Evolutionary conservation across 2,113 vertebrate genomes (phyloP).

Genomic region (Miniopterus natalensis): DNA sequence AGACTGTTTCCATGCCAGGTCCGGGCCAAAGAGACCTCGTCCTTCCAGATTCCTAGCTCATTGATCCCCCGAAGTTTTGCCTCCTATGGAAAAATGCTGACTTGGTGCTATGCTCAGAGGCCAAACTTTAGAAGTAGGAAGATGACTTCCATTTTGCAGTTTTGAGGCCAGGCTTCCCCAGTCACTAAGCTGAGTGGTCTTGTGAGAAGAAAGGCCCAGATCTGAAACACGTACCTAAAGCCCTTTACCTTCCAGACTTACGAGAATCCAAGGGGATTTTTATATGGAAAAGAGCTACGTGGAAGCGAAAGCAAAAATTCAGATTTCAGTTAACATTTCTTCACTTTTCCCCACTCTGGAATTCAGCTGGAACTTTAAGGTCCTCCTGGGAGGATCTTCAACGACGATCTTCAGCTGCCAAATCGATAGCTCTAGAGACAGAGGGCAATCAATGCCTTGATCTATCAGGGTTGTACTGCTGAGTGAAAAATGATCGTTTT

Average conservation of each 20-base stretch:
- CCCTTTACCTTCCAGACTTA: background rate
- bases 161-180: background rate
- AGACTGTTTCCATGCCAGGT: background rate
- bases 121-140: background rate
- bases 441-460: background rate
- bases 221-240: background rate
- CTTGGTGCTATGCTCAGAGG: background rate
- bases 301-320: background rate
- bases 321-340: background rate
- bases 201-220: background rate
- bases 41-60: background rate
- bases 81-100: constrained; percentile 61
- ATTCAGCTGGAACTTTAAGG: background rate
- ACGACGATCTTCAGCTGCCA: background rate
- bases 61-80: constrained; percentile 10
- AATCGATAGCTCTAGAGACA: background rate
- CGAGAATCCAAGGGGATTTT: background rate
- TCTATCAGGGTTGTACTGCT: background rate
- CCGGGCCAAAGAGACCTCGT: background rate
- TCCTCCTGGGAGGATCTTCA: background rate
- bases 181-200: background rate
- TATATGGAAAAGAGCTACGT: background rate
- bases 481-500: background rate
- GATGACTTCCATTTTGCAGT: background rate
- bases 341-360: background rate